Percentiles rank a stretch among this genome's conserved stretches.
Conservation (phyloP, 2,113 vertebrate species). For the Actenoides lindsayi region DNA sequence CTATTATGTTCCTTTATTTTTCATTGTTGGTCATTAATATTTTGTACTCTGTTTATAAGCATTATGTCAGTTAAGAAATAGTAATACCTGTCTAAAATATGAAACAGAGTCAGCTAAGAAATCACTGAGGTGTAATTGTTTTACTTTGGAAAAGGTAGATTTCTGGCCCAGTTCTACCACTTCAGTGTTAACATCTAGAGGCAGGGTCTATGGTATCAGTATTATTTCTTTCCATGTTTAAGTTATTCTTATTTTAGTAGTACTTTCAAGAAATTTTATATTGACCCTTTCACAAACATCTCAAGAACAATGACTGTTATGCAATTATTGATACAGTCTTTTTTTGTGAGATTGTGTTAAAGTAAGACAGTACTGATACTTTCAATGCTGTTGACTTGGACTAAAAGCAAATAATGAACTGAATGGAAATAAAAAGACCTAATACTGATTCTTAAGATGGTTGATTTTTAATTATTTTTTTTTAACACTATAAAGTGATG, state of each 20-base stretch:
- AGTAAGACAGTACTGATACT: neutral
- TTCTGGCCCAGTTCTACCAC: conserved; percentile 31
- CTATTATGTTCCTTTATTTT: neutral
- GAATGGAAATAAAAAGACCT: neutral
- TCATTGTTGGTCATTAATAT: neutral
- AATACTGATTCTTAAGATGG: neutral
- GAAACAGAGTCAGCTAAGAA: neutral
- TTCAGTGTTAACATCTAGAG: neutral
- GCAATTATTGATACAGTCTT: neutral
- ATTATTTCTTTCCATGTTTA: neutral
- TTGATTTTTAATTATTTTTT: neutral
- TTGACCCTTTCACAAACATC: neutral
- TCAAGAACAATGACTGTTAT: neutral
- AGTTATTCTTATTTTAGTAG: neutral
- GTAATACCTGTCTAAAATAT: neutral
- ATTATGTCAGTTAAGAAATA: neutral
- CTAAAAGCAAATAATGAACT: neutral
- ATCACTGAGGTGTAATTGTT: neutral
- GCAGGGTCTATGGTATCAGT: neutral
- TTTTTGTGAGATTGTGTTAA: neutral
- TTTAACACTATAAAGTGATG: neutral
- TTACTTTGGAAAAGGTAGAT: neutral
- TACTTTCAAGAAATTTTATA: neutral
- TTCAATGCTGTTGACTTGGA: neutral
- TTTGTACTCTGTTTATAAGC: neutral